Evolutionary conservation across 2,113 vertebrate species (phyloP), one percentile per base, ranked within the genome.

Genomic region (Laterallus jamaicensis): DNA sequence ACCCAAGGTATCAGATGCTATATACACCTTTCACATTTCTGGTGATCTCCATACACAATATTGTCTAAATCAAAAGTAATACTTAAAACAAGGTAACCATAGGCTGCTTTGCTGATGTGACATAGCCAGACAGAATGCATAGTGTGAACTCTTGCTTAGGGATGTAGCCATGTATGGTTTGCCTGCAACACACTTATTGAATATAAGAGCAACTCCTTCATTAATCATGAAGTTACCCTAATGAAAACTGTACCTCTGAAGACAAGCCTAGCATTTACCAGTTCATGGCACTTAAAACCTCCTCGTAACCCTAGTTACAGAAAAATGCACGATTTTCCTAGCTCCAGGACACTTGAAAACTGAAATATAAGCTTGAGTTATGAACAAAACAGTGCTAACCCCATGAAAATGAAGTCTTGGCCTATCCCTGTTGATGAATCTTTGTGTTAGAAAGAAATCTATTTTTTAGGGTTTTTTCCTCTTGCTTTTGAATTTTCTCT

Each of bases 41-140:
- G 29, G 17, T 5, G 6, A 31, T 52, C 24, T 58, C 47, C 19
- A 6, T 21, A 25, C 14, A 70, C 10, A 9, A 6, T 9, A 11
- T 15, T 42, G 14, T 18, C 80, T 52, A 66, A 80, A 91, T 19
- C 28, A 22, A 49, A 49, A 73, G 17, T 29, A 54, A 20, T 26
- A 54, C 19, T 25, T 35, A 66, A 69, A 80, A 42, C 64, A 63
- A 12, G 1, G 1, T 13, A 59, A 2, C 4, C 44, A 19, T 18
- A 20, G 52, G 16, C 18, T 37, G 47, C 31, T 20, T 40, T 49
- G 31, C 26, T 37, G 39, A 25, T 0, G 1, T 21, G 31, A 32
- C 2, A 2, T 4, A 28, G 7, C 31, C 15, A 20, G n/a, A 26
- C 3, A 2, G 1, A 20, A 28, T 2, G 16, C 0, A 0, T 8